Base-by-base conservation (phyloP, 2,797 vertebrate genomes). In the Choloepus didactylus region DNA sequence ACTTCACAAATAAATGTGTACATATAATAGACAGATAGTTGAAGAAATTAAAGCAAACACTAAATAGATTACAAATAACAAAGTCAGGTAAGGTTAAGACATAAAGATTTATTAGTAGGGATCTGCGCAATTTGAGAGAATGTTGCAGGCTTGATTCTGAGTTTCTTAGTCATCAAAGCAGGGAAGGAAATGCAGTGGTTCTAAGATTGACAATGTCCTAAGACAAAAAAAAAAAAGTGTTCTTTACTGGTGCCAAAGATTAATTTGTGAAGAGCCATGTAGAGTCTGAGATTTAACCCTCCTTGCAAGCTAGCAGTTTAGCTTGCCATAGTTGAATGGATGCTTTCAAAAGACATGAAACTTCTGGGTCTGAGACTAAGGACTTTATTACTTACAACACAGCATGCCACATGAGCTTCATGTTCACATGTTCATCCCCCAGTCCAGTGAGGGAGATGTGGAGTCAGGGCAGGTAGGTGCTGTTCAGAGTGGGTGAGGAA, bases 151-250 rank as follows among this genome's bases (percentile, higher is more conserved):
- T 84, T 90, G 31, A 51, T 35, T 75, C 18, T 67, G 23, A 19
- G 27, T 88, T 95, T 79, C 46, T 96, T 92, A 69, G 75, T 93
- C 35, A 93, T 89, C 25, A 86, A 72, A 54, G 21, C 44, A 89
- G 73, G 69, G 44, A 90, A 80, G 25, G 67, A 85, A 91, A 81
- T 76, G 38, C 27, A 87, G n/a, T 38, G 21, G 59, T 93, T 96
- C 16, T 89, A 69, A 88, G 56, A 88, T 27, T n/a, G 12, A 76
- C 31, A 64, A 10, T 93, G 93, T 83, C 62, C 62, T 75, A 76
- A 91, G 31, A 66, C 70, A 31, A 81, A 64, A 92, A 70, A 73
- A 69, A 82, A 38, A 18, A 87, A 82, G 41, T 81, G 19, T 80
- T 93, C 83, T 87, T 64, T 60, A 25, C 9, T 66, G 31, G 25